Base-by-base conservation (phyloP, 2,113 vertebrate species). In the Coracopsis vasa region DNA sequence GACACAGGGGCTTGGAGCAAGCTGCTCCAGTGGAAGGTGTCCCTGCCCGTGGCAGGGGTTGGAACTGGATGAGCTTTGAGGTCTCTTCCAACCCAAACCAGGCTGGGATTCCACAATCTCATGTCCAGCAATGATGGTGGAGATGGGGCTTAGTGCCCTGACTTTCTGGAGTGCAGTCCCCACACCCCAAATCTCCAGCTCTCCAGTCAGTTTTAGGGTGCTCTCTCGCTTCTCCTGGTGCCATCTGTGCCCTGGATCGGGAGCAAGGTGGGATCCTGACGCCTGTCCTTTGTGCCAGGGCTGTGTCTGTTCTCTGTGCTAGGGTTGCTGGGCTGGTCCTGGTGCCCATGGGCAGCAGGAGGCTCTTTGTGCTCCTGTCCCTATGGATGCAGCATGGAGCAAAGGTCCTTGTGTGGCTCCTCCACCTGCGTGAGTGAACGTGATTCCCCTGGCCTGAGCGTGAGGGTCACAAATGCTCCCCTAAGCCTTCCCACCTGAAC, bases 331-430 rank as follows among this genome's bases (percentile, higher is more conserved):
- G 51, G 18, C 29, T 29, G 27, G 71, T 13, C 41, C 47, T 1
- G 2, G 17, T 35, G 29, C 39, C n/a, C 5, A 0, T 5, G 14
- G 58, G 70, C 65, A 66, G 56, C 41, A 42, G 44, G 10, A 53
- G 45, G 37, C 42, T 39, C 56, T 8, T 3, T 25, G 58, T 21
- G 64, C 42, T 31, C 31, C 4, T 0, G 4, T 62, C 47, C 39
- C 51, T 9, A 3, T 0, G 0, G 45, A 2, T 1, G 5, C 16
- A 7, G 58, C 4, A 0, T 4, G 47, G 67, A 27, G 60, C 4
- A 4, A 37, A 58, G 64, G 65, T 60, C 39, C 20, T 4, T 1
- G 6, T 17, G 72, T 8, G 62, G 66, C 61, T 60, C 10, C 45
- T 61, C 11, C 0, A 4, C 29, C 47, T 1, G 3, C 20, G 48